Evolutionary conservation across 1,140 invertebrate species (phyloP).

Genomic region (Atopsyche davidsoni): DNA sequence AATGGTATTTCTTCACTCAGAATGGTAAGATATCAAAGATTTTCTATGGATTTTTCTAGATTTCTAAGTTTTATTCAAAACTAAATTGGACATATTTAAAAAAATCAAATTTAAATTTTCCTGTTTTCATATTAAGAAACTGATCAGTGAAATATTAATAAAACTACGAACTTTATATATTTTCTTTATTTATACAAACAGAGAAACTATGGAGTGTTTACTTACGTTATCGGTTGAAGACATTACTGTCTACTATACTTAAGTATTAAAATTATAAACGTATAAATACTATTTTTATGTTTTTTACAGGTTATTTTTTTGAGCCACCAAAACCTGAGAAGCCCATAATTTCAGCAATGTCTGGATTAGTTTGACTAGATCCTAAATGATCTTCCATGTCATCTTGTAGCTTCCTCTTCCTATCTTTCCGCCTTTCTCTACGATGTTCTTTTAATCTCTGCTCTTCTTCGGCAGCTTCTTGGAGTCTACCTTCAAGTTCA

Average conservation of each 20-base stretch:
- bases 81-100: too few species aligned
- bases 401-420: constrained; percentile 80
- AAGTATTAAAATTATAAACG: not conserved
- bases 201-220: too few species aligned
- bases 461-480: constrained; percentile 95
- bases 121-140: too few species aligned
- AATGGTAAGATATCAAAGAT: too few species aligned
- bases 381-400: constrained; percentile 60
- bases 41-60: too few species aligned
- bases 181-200: too few species aligned
- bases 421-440: constrained; percentile 84
- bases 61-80: too few species aligned
- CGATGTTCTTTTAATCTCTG: constrained; percentile 90
- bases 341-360: constrained; percentile 94
- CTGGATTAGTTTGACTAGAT: constrained; percentile 61
- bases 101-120: too few species aligned
- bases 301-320: constrained; percentile 59
- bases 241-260: not conserved
- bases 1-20: too few species aligned
- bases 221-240: not conserved
- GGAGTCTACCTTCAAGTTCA: constrained; percentile 83
- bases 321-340: constrained; percentile 93
- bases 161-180: too few species aligned
- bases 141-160: too few species aligned
- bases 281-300: not conserved